Evolutionary conservation across 2,888 invertebrate species (phyloP), one percentile per base, ranked within the genome.

Genomic region (Agrotis clavis): DNA sequence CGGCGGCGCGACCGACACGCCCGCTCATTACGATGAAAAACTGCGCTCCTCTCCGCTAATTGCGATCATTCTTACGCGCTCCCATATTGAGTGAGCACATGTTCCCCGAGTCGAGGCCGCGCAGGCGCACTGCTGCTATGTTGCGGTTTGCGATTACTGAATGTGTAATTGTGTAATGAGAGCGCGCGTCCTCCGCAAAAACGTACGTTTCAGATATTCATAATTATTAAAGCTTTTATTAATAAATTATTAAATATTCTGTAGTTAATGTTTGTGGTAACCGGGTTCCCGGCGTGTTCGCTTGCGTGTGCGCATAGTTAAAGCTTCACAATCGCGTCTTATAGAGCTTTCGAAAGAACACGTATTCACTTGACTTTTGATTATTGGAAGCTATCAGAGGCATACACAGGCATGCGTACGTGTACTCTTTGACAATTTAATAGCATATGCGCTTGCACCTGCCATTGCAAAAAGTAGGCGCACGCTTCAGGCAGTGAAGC

Each of bases 361-460:
- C 74, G 63, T 80, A 81, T 80, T 83, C 79, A 88, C 87, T 91
- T 89, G 90, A 91, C 92, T 94, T 94, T 94, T 93, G 94, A 94
- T 94, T 93, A 92, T 93, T 94, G 90, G 87, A 89, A 89, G 90
- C 89, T 92, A 93, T 93, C 92, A 89, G 90, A 90, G 89, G 88
- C 84, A 87, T 87, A 90, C 87, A 90, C 88, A 88, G 90, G 89
- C 90, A 90, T 91, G 88, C 89, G 90, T 92, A 92, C 90, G 90
- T 92, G 92, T 92, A 90, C 90, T 92, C 95, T 95, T 96, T 96
- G 96, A 96, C 95, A 96, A 95, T 96, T 95, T 96, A 96, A 96
- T 95, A 95, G 95, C 96, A 95, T 95, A 95, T 95, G 95, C 91
- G 89, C 90, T 84, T 88, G 92, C 96, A 96, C 96, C 96, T 96